These are phyloP conservation scores for Erythrocebus patas DNA, from an alignment of 2,113 vertebrate genomes.

Conservation along the genomic window DNA sequence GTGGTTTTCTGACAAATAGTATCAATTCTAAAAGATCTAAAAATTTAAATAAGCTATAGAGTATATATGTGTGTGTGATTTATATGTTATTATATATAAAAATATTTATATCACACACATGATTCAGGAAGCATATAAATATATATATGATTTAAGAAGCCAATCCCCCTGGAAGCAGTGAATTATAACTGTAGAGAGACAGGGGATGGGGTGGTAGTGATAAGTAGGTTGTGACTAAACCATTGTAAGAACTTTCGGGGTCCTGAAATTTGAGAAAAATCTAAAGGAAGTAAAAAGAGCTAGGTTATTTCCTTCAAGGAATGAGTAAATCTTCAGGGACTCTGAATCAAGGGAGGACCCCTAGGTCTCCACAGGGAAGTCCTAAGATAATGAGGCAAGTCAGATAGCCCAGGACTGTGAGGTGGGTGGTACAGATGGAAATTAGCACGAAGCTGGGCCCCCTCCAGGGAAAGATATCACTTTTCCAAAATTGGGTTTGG, in stretches of 20 bases:
- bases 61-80: not conserved
- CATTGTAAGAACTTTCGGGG: not conserved
- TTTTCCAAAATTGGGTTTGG: not conserved
- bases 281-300: not conserved
- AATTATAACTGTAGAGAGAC: not conserved
- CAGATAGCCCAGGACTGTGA: not conserved
- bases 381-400: not conserved
- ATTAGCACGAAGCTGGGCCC: not conserved
- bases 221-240: not conserved
- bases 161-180: not conserved
- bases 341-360: not conserved
- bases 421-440: fast-evolving
- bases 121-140: not conserved
- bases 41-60: not conserved
- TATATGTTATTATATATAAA: too few species aligned
- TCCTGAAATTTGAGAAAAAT: not conserved
- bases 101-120: not conserved
- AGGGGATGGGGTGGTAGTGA: not conserved
- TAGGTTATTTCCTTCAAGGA: not conserved
- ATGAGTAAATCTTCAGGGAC: not conserved
- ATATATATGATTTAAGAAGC: not conserved
- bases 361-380: not conserved
- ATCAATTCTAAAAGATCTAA: not conserved
- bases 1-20: not conserved
- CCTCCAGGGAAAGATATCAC: not conserved